These are phyloP conservation scores for Varanus komodoensis DNA, from an alignment of 2,113 vertebrate species.

Conservation along the genomic window DNA sequence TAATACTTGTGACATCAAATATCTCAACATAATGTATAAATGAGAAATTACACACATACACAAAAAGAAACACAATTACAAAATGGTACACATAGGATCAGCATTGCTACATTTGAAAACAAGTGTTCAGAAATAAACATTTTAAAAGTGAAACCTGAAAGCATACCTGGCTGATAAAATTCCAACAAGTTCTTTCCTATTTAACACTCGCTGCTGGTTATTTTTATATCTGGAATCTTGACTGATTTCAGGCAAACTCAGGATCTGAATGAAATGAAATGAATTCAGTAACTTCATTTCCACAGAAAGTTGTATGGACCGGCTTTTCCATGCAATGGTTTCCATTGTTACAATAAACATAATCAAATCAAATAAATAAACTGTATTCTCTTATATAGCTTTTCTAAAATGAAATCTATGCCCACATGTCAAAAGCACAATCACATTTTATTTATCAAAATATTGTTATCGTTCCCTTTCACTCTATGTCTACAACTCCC, in stretches of 20 bases:
- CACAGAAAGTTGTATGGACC: background rate
- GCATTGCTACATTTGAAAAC: background rate
- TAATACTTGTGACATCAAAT: background rate
- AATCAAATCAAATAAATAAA: background rate
- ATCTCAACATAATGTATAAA: background rate
- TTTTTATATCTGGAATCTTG: constrained; percentile 84
- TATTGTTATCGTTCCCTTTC: background rate
- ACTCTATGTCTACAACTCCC: background rate
- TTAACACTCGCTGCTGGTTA: constrained; percentile 88
- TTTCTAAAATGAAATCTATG: background rate
- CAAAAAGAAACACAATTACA: background rate
- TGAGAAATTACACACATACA: background rate
- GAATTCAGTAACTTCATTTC: background rate
- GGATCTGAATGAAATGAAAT: constrained; percentile 78
- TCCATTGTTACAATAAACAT: background rate
- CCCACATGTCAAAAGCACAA: background rate
- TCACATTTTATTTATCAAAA: background rate
- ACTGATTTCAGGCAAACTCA: constrained; percentile 82
- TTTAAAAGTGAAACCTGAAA: background rate
- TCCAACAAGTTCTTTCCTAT: constrained; percentile 85
- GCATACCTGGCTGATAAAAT: constrained; percentile 84
- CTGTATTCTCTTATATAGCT: background rate
- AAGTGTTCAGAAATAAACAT: background rate
- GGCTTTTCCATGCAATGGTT: background rate
- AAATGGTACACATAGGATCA: background rate